Evolutionary conservation across 2,888 invertebrate genomes (phyloP), one percentile per base, ranked within the genome.

Genomic region (Ophion obscuratus): DNA sequence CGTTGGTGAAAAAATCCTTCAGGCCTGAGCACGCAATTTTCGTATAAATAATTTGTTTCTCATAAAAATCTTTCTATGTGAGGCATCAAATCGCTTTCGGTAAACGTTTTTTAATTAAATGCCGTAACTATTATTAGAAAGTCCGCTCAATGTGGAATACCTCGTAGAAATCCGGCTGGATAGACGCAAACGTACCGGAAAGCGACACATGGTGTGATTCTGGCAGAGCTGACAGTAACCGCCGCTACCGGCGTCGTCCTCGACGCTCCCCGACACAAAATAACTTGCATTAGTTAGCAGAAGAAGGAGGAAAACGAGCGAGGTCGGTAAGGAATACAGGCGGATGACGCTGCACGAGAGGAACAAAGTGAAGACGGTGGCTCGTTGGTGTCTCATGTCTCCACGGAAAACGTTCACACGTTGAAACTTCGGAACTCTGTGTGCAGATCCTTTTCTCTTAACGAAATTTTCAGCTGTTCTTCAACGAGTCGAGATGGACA

Each of bases 171-270:
- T 62, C 27, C 31, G 36, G 27, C n/a, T 87, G 57, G 67, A 24
- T 68, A 73, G 36, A 44, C 36, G 66, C 62, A 68, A 87, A 90
- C 91, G 81, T 90, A 93, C 93, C 88, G 89, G 89, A 87, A 90
- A 93, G 75, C 84, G 90, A 86, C 93, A 93, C 91, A 91, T 91
- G 64, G 92, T 92, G 87, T 93, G 92, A 88, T 89, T 88, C 31
- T 85, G 64, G 88, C 91, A 93, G 86, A 93, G 89, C 31, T 81
- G 87, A 75, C 93, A 92, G 88, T 93, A 93, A 90, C 89, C 89
- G 80, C 84, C 87, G 47, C 80, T 83, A 64, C 88, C 87, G 78
- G 85, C 81, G 83, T 87, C 87, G 76, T 86, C 81, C 83, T 87
- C 78, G 82, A 79, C 84, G 78, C 70, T 75, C 77, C 75, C 85